Conservation (phyloP, 2,888 invertebrate species). For the Drosophila kuntzei region DNA sequence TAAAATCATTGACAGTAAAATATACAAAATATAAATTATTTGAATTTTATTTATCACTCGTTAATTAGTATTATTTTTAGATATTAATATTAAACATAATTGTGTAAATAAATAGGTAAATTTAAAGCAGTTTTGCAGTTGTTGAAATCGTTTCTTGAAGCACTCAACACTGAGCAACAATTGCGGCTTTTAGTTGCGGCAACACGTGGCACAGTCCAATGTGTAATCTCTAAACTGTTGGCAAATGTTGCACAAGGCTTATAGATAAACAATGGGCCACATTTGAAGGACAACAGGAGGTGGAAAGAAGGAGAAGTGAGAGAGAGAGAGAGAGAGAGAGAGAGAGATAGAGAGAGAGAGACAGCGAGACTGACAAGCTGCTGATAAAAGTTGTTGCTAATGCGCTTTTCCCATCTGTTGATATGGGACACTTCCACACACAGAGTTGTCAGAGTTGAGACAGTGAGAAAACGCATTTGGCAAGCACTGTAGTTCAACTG, state of each 20-base stretch:
- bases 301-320: neutral
- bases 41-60: too few relatives aligned
- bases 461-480: conserved; percentile 62
- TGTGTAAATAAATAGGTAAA: too few relatives aligned
- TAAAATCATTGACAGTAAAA: too few relatives aligned
- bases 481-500: conserved; percentile 57
- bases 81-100: too few relatives aligned
- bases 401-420: conserved; percentile 61
- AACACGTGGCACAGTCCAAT: conserved; percentile 42
- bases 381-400: conserved; percentile 64
- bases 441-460: conserved; percentile 24
- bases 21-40: too few relatives aligned
- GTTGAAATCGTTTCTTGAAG: conserved; percentile 4
- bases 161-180: conserved; percentile 7
- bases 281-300: neutral
- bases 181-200: conserved; percentile 23
- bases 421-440: conserved; percentile 17
- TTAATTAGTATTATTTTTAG: too few relatives aligned
- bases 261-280: conserved; percentile 37
- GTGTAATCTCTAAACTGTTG: conserved; percentile 24
- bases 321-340: neutral
- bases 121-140: too few relatives aligned
- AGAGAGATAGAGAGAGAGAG: neutral
- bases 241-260: conserved; percentile 12
- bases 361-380: conserved; percentile 31